Evolutionary conservation across 1,140 invertebrate species (phyloP), one percentile per base, ranked within the genome.

Genomic region (Drosophila aff.): DNA sequence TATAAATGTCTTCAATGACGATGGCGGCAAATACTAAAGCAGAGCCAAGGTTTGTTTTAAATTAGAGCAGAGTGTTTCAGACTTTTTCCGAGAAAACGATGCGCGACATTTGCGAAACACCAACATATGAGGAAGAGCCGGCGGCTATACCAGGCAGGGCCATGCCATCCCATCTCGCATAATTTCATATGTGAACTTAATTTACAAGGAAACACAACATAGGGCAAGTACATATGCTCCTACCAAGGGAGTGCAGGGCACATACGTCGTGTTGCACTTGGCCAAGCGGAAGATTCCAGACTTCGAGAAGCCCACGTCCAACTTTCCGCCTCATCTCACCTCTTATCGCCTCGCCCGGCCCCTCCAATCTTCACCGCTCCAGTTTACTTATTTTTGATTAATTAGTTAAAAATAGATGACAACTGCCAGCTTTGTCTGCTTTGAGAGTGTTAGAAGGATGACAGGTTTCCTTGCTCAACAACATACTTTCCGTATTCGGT

Each of bases 381-480:
- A 90, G 78, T 84, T 90, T 90, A 81, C 85, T 90, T 89, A 89
- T 89, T 89, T 89, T 89, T 89, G 81, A 89, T 89, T 89, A 90
- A 89, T 89, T 90, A 89, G 81, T 90, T 73, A 68, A 90, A 89
- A 84, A 89, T 90, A 89, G 81, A 90, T 79, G 76, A 55, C 64
- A 59, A 79, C 66, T 31, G 53, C 15, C 28, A 49, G 26, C 26
- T 38, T 36, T 49, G 28, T 23, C 33, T 10, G n/a, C 23, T 28
- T 15, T 44, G 63, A 36, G 43, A 63, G 47, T 57, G 60, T 82
- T 73, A 71, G 66, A 87, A 80, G 73, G 73, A 81, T 83, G 84
- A 83, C 80, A 87, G 65, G 72, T 76, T 87, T 62, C 28, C 43
- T 65, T 41, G 66, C 52, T 43, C 23, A 55, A 44, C 67, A 50